phyloP scores from a whole-genome alignment of 2,113 vertebrate genomes.

The Rhizomys pruinosus region DNA sequence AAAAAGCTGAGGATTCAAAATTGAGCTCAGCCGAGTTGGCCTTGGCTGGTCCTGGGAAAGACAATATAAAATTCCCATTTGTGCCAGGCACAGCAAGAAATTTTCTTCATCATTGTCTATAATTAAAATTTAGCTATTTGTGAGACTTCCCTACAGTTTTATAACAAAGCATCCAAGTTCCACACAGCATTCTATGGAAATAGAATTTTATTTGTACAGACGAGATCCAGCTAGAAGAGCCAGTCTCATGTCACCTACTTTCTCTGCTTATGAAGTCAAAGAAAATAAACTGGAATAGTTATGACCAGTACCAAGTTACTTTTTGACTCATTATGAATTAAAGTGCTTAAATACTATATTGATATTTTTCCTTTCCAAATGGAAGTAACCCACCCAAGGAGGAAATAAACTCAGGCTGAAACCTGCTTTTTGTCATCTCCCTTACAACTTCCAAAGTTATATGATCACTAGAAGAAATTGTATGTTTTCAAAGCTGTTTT shows the following conservation, averaged over 20 bases:
- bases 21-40: not conserved
- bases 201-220: not conserved
- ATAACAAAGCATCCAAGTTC: not conserved
- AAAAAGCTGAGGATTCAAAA: constrained; percentile 36
- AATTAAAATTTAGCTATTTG: constrained; percentile 30
- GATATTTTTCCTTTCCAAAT: not conserved
- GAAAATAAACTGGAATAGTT: not conserved
- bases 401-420: not conserved
- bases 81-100: not conserved
- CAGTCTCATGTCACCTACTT: not conserved
- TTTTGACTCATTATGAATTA: constrained; percentile 44
- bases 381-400: constrained; percentile 23
- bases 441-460: constrained; percentile 1
- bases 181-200: not conserved
- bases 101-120: not conserved
- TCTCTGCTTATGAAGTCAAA: not conserved
- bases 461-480: constrained; percentile 1
- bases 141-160: not conserved
- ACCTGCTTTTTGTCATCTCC: not conserved
- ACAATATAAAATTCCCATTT: constrained; percentile 10
- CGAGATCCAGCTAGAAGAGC: not conserved
- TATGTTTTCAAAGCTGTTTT: not conserved
- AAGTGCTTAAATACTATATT: not conserved
- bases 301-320: not conserved
- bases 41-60: not conserved